These are phyloP conservation scores for fruit fly (Drosophila melanogaster) DNA, from an alignment of 1,140 invertebrate species.

Conservation along the genomic window Release_6_plus_ISO1_MT NT_037436.4:1526001-1526500, in stretches of 20 bases:
- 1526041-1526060: too few species aligned
- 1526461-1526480: constrained; percentile 36
- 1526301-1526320: constrained; percentile 51
- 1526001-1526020: neutral
- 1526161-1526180: neutral
- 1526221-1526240: constrained; percentile 53
- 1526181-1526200: neutral
- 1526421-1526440: constrained; percentile 20
- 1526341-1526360: constrained; percentile 92
- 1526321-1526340: constrained; percentile 89
- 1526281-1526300: constrained; percentile 15
- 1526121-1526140: neutral
- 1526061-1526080: too few species aligned
- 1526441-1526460: constrained; percentile 20
- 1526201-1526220: constrained; percentile 26
- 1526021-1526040: neutral
- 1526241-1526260: constrained; percentile 19
- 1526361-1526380: constrained; percentile 94
- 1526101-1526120: neutral
- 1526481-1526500: constrained; percentile 56
- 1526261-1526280: constrained; percentile 23
- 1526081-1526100: too few species aligned
- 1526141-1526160: too few species aligned
- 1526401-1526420: constrained; percentile 42
- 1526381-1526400: constrained; percentile 89